phyloP scores from a whole-genome alignment of 2,113 vertebrate genomes.

The Paracanthobrama guichenoti region DNA sequence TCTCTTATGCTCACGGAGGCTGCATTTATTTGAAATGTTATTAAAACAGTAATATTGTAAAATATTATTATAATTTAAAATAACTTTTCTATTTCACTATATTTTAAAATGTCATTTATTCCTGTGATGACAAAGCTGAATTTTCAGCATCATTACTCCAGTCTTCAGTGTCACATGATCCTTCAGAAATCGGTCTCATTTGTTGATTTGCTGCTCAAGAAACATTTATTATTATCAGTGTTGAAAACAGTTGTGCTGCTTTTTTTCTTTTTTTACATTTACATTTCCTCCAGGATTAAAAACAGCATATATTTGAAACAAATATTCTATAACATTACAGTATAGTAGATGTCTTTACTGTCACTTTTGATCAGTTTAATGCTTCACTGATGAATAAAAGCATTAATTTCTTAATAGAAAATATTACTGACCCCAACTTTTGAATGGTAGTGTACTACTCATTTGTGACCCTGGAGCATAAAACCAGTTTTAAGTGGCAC shows the following conservation, averaged over 20 bases:
- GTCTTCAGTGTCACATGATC: no score
- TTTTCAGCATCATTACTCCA: background rate
- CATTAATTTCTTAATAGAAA: background rate
- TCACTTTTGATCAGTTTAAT: background rate
- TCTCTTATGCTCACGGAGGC: background rate
- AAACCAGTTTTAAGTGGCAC: no score
- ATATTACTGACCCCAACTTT: no score
- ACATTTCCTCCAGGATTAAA: background rate
- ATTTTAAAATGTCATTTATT: background rate
- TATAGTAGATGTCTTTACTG: background rate
- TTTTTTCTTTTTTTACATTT: no score
- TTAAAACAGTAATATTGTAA: background rate
- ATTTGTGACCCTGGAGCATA: no score
- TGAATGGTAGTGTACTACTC: background rate
- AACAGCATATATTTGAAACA: background rate
- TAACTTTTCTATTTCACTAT: background rate
- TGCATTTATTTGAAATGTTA: background rate
- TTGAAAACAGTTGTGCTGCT: background rate
- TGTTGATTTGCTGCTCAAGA: background rate
- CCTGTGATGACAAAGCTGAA: background rate
- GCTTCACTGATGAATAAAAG: background rate
- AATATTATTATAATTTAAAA: background rate
- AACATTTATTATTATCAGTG: background rate
- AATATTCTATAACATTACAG: background rate
- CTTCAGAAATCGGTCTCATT: no score